Conservation (phyloP, 92 coral and sea anemone genomes). For the Palythoa grandis region DNA sequence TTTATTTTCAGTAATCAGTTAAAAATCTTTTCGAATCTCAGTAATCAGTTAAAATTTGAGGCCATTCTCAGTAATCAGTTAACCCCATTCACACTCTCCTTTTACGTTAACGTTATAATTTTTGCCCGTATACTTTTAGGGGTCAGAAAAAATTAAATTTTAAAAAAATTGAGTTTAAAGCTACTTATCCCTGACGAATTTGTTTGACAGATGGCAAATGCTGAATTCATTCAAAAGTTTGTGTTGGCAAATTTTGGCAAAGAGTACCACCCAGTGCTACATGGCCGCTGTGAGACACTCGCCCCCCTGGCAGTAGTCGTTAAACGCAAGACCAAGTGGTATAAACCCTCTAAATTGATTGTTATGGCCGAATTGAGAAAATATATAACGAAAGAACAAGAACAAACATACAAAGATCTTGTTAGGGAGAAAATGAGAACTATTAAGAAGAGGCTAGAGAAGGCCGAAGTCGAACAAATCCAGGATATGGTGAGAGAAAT, state of each 20-base stretch:
- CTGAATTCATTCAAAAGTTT: background rate
- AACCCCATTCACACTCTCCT: no score
- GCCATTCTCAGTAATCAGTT: no score
- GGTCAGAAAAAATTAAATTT: no score
- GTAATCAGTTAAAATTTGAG: no score
- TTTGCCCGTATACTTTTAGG: no score
- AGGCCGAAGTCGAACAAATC: background rate
- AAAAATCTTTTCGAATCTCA: no score
- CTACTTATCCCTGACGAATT: background rate
- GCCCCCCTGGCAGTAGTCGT: conserved; percentile 19
- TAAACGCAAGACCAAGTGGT: conserved; percentile 26
- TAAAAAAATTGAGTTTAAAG: no score
- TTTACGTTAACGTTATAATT: no score
- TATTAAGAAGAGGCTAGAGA: background rate
- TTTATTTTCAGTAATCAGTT: no score
- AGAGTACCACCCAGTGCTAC: conserved; percentile 23
- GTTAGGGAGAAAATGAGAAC: background rate
- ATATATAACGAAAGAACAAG: background rate
- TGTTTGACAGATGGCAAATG: background rate
- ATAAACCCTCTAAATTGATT: background rate
- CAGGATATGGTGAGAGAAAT: background rate
- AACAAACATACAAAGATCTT: background rate
- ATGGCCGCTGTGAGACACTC: conserved; percentile 24
- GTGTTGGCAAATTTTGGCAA: conserved; percentile 20
- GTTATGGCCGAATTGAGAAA: conserved; percentile 9